Evolutionary conservation across 2,113 vertebrate genomes (phyloP).

Genomic region (Macroglossus sobrinus): DNA sequence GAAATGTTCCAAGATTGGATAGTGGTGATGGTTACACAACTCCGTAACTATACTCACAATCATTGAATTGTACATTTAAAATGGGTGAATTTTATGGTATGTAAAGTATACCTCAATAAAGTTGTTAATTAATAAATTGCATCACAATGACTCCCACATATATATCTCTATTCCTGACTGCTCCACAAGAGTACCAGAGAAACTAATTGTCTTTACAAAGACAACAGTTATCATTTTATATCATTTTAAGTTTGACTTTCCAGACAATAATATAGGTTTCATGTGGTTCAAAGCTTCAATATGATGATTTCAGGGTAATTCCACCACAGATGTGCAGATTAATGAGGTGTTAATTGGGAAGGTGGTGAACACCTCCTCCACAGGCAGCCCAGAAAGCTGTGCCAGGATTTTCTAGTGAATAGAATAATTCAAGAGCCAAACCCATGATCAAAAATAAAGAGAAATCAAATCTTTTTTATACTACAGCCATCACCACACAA

Average conservation of each 20-base stretch:
- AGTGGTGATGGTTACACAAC: neutral
- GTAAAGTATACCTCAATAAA: conserved; percentile 7
- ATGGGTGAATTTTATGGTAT: conserved; percentile 34
- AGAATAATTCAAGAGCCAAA: conserved; percentile 70
- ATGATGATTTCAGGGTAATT: conserved; percentile 75
- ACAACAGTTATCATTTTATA: conserved; percentile 46
- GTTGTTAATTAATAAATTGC: conserved; percentile 12
- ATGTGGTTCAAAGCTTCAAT: conserved; percentile 55
- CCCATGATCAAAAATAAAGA: conserved; percentile 73
- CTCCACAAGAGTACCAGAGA: neutral
- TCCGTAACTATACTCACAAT: conserved; percentile 34
- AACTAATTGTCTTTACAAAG: conserved; percentile 22
- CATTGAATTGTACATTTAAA: conserved; percentile 15
- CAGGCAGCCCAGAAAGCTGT: conserved; percentile 67
- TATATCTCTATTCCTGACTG: neutral
- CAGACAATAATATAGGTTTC: conserved; percentile 24
- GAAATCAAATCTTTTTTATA: conserved; percentile 70
- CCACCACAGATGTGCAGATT: conserved; percentile 77
- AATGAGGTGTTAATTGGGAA: conserved; percentile 80
- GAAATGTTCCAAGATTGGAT: conserved; percentile 42
- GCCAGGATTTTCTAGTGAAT: conserved; percentile 73
- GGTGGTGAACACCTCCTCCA: conserved; percentile 74
- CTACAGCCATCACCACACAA: conserved; percentile 69
- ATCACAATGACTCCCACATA: neutral
- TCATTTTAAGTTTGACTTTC: conserved; percentile 46